These are phyloP conservation scores for Aptenodytes forsteri DNA, from an alignment of 2,113 vertebrate genomes.

Conservation along the genomic window DNA sequence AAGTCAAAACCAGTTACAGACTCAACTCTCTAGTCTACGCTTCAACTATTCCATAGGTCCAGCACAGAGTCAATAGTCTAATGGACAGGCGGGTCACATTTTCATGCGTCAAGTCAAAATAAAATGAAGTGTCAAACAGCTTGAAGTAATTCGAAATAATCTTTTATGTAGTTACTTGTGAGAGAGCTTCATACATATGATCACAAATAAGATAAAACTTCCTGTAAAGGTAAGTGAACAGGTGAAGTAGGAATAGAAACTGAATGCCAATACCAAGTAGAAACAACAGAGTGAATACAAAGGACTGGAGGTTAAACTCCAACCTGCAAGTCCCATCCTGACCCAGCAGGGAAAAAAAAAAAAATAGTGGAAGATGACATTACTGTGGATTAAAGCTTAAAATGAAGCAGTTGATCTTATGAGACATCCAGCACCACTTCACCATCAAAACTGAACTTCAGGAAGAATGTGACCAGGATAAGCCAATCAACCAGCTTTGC, in stretches of 20 bases:
- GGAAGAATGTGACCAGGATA: neutral
- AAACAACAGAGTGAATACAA: neutral
- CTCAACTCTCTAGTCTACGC: neutral
- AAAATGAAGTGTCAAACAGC: neutral
- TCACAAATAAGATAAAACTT: neutral
- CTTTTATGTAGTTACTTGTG: neutral
- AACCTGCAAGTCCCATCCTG: neutral
- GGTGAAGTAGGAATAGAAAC: neutral
- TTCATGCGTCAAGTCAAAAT: neutral
- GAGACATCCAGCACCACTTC: neutral
- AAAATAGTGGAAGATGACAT: neutral
- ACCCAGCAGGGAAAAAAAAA: rapidly evolving
- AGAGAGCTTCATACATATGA: neutral
- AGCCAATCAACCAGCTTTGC: neutral
- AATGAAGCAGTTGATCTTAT: neutral
- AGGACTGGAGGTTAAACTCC: neutral
- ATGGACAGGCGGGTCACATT: neutral
- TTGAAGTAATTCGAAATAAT: neutral
- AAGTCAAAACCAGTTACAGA: neutral
- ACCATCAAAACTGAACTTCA: neutral
- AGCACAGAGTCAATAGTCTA: neutral
- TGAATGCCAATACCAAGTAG: neutral
- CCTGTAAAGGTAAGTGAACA: neutral
- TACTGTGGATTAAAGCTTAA: neutral
- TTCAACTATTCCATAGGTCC: neutral